phyloP scores from a whole-genome alignment of 2,113 vertebrate species.

The Tamias sibiricus region DNA sequence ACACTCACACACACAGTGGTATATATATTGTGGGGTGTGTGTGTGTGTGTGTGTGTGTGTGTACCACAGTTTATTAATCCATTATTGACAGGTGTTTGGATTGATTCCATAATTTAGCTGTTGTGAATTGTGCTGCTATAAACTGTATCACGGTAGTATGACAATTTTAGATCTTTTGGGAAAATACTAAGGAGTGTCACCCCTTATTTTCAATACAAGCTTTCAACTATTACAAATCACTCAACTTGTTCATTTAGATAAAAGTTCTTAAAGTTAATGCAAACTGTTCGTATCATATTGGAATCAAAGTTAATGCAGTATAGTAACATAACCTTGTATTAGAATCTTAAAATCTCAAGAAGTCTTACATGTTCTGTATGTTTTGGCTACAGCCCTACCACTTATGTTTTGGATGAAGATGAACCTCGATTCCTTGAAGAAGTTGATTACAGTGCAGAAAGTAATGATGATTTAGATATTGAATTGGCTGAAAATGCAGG shows the following conservation, averaged over 20 bases:
- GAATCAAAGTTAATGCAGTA: neutral
- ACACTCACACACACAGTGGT: no score
- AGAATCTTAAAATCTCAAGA: slow-evolving; percentile 49
- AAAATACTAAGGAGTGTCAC: no score
- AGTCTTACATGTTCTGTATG: slow-evolving; percentile 74
- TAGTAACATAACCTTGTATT: neutral
- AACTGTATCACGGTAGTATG: no score
- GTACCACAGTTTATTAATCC: no score
- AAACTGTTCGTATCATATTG: neutral
- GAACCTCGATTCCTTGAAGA: slow-evolving; percentile 97
- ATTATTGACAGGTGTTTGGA: no score
- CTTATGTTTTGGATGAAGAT: slow-evolving; percentile 97
- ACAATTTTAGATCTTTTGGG: no score
- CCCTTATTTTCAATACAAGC: neutral
- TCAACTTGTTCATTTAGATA: slow-evolving; percentile 44
- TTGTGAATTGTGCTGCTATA: no score
- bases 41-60: no score
- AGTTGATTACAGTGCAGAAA: slow-evolving; percentile 99
- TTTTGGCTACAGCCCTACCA: slow-evolving; percentile 90
- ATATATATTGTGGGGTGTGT: no score
- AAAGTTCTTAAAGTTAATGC: neutral
- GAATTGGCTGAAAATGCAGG: slow-evolving; percentile 87
- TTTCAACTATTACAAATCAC: neutral
- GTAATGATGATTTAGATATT: slow-evolving; percentile 93
- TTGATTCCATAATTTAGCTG: no score